A percentile compares a stretch with the other conserved stretches of the same genome.
Evolutionary conservation across 2,797 vertebrate species (phyloP).

Genomic region (Centroberyx gerrardi): DNA sequence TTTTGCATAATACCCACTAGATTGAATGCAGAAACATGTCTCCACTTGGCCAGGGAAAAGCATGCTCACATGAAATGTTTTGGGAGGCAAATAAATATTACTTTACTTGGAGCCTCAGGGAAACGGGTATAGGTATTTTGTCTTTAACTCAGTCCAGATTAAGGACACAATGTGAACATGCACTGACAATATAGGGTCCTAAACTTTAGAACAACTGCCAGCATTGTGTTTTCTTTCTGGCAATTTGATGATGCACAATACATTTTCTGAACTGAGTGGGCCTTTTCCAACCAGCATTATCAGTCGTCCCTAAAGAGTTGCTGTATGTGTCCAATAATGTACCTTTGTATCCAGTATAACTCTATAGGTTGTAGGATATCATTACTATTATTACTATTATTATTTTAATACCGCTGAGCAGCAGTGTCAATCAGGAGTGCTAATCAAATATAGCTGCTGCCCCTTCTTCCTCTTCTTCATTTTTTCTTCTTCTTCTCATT

Average conservation of each 20-base stretch:
- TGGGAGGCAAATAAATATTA: not conserved
- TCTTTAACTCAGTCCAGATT: not conserved
- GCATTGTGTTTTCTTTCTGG: not conserved
- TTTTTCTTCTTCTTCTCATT: not conserved
- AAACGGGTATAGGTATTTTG: not conserved
- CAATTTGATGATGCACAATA: too few species aligned
- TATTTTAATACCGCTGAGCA: too few species aligned
- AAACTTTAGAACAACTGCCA: not conserved
- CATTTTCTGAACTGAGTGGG: too few species aligned
- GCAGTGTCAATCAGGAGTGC: too few species aligned
- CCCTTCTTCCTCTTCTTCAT: not conserved
- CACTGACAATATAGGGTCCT: not conserved
- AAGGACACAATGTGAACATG: not conserved
- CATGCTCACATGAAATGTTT: not conserved
- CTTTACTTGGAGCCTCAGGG: not conserved
- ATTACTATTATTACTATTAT: too few species aligned
- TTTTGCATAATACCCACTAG: not conserved
- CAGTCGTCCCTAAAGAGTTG: too few species aligned
- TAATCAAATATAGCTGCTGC: too few species aligned
- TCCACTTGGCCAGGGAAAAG: not conserved
- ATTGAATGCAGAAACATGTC: conserved; percentile 5
- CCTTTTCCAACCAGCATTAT: not conserved
- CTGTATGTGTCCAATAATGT: too few species aligned
- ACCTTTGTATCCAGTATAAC: too few species aligned
- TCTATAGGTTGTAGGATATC: too few species aligned